Evolutionary conservation across 1,140 invertebrate genomes (phyloP).

Genomic region (Stegodyphus mimosarum): DNA sequence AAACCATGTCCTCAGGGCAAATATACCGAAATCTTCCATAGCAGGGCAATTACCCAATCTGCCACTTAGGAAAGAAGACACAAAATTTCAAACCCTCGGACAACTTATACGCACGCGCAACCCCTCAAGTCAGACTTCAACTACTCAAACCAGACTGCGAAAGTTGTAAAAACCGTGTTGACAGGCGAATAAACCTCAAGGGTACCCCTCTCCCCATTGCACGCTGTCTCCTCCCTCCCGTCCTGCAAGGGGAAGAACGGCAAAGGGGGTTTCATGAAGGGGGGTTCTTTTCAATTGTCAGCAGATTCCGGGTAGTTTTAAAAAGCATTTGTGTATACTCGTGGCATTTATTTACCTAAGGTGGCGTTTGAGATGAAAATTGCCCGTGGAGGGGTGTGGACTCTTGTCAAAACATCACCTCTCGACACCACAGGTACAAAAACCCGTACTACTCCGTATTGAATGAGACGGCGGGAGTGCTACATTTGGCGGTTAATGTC

Average conservation of each 20-base stretch:
- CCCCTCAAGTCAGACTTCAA: not conserved
- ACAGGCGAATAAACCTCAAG: not conserved
- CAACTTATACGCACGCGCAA: not conserved
- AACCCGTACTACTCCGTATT: not conserved
- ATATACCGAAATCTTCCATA: not conserved
- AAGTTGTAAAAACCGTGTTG: not conserved
- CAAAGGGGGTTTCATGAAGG: no score
- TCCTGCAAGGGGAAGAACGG: not conserved
- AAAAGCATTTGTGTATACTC: constrained; percentile 56
- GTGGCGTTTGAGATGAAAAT: constrained; percentile 58
- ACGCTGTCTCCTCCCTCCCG: not conserved
- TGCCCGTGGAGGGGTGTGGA: constrained; percentile 34
- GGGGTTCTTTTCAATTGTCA: constrained; percentile 30
- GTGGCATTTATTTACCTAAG: constrained; percentile 59
- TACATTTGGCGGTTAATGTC: constrained; percentile 2
- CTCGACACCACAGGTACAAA: constrained; percentile 52
- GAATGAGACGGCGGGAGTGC: constrained; percentile 8
- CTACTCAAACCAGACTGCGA: not conserved
- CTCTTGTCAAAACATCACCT: constrained; percentile 57
- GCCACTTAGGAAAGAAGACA: not conserved
- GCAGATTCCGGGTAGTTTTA: constrained; percentile 55
- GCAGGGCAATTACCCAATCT: not conserved
- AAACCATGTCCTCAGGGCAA: no score
- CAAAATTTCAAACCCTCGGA: not conserved
- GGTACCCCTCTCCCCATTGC: not conserved